Evolutionary conservation across 2,113 vertebrate genomes (phyloP), one percentile per base, ranked within the genome.

Genomic region (Stigmatopora nigra): DNA sequence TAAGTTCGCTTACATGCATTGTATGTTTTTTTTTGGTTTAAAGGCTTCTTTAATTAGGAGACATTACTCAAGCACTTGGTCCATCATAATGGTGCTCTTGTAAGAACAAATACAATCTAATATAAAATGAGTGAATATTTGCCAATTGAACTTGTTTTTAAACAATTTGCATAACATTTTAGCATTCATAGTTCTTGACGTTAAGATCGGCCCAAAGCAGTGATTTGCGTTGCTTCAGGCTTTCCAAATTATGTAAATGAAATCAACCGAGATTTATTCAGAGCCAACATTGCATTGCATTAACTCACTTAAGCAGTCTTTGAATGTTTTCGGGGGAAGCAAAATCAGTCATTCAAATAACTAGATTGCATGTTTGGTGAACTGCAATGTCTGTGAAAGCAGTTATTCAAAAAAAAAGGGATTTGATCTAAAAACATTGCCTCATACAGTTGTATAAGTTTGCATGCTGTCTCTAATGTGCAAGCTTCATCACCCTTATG

Each of bases 211-310:
- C 62, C 67, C 3, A 16, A 68, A 72, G 73, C 63, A 44, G 7
- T n/a, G 17, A n/a, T 59, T 38, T 17, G n/a, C 35, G 38, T 59
- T 59, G 57, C 35, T 59, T 59, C 35, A 19, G 57, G 38, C 47
- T 70, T 77, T 66, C 61, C 36, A 64, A 66, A 77, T 68, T 46
- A 72, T 72, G 67, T 31, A 65, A 70, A 67, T 78, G 45, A 57
- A 65, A 71, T 58, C 49, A 59, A 64, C 53, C 69, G 49, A 61
- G 72, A 75, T 77, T 44, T 45, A 69, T 59, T 71, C 53, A 60
- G 25, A 51, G 31, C 63, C 36, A 68, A 68, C 35, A 46, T 35
- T 61, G 49, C 47, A 69, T 78, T 59, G 45, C 48, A 65, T 17
- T 3, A 69, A 62, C 25, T 47, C 52, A 45, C 49, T 69, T 77